These are phyloP conservation scores for Dicerorhinus sumatrensis DNA, from an alignment of 2,113 vertebrate species.

Conservation along the genomic window DNA sequence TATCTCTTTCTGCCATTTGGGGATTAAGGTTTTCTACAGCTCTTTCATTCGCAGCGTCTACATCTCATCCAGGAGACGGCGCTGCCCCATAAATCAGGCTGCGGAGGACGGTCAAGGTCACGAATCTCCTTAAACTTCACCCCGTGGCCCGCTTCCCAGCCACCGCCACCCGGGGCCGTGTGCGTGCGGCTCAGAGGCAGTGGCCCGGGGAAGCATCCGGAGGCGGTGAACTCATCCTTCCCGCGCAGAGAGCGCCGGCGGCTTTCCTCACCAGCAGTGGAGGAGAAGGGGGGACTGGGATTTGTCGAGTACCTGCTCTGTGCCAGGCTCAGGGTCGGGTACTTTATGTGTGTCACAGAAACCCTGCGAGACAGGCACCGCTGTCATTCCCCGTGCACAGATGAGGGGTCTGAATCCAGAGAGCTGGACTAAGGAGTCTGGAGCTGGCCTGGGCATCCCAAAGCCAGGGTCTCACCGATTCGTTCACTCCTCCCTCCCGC, in stretches of 20 bases:
- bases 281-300: rapidly evolving
- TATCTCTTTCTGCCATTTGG: slow-evolving; percentile 64
- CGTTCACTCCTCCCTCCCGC: neutral
- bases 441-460: neutral
- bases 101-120: slow-evolving; percentile 42
- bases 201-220: neutral
- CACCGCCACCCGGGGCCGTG: neutral
- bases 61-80: slow-evolving; percentile 62
- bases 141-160: neutral
- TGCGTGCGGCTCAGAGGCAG: rapidly evolving
- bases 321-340: neutral
- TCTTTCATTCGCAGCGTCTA: slow-evolving; percentile 48
- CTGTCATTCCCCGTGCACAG: neutral
- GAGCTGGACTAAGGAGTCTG: neutral
- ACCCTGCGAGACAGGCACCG: neutral
- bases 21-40: slow-evolving; percentile 76
- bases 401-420: neutral
- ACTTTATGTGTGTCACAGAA: rapidly evolving
- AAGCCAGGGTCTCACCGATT: neutral
- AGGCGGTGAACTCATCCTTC: neutral
- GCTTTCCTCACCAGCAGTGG: neutral
- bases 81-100: slow-evolving; percentile 60
- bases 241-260: neutral
- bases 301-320: neutral
- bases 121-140: slow-evolving; percentile 26